These are phyloP conservation scores for Xyrauchen texanus DNA, from an alignment of 2,113 vertebrate genomes.

Conservation along the genomic window DNA sequence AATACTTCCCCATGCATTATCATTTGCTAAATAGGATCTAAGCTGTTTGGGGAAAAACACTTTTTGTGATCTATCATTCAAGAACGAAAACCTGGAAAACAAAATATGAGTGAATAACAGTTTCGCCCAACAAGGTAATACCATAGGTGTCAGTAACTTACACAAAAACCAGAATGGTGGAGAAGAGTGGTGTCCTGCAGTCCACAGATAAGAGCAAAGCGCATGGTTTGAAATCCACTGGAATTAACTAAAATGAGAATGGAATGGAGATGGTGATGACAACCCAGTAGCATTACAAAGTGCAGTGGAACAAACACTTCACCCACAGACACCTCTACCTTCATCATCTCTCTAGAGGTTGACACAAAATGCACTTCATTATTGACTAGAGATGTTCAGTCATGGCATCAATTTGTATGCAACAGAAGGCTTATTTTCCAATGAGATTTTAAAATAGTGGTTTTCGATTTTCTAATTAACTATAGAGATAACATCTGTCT, in stretches of 20 bases:
- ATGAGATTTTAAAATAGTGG: too few species aligned
- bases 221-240: background rate
- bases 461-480: too few species aligned
- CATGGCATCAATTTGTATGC: too few species aligned
- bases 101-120: slow-evolving; percentile 10
- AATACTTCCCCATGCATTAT: background rate
- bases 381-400: too few species aligned
- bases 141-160: background rate
- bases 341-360: background rate
- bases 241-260: slow-evolving; percentile 23
- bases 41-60: background rate
- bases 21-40: background rate
- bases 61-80: background rate
- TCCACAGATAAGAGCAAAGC: slow-evolving; percentile 26
- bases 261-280: background rate
- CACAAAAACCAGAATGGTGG: background rate
- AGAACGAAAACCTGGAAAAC: background rate
- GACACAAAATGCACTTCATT: slow-evolving; percentile 8
- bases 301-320: slow-evolving; percentile 1
- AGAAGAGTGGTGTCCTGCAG: slow-evolving; percentile 1
- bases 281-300: background rate
- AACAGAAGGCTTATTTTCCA: too few species aligned
- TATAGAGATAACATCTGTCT: too few species aligned
- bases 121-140: background rate
- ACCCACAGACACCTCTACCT: background rate